Percentiles rank a stretch among this genome's conserved stretches.
Conservation (phyloP, 2,797 vertebrate genomes). For the Periparus ater region DNA sequence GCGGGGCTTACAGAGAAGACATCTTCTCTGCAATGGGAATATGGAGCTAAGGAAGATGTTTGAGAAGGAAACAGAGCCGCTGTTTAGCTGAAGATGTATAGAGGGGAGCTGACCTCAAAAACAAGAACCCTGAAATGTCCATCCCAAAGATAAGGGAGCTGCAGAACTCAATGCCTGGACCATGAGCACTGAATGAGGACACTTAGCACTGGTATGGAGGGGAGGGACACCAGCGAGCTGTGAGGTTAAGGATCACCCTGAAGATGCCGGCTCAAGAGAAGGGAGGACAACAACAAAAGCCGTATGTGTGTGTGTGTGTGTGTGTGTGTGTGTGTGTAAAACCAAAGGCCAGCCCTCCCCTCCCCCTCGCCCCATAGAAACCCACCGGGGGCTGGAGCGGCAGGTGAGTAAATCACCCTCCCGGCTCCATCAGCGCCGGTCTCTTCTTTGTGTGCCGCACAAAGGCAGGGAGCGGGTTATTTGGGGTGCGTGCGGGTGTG, state of each 20-base stretch:
- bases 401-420: conserved; percentile 70
- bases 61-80: not conserved
- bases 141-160: not conserved
- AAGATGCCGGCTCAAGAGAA: conserved; percentile 4
- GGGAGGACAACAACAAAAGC: conserved; percentile 32
- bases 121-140: not conserved
- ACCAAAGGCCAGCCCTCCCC: conserved; percentile 13
- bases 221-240: not conserved
- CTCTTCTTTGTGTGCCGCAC: conserved; percentile 53
- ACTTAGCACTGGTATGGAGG: not conserved
- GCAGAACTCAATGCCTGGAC: not conserved
- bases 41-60: not conserved
- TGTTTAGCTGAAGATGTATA: not conserved
- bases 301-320: not conserved
- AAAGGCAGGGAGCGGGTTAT: conserved; percentile 55
- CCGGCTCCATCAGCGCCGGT: conserved; percentile 31
- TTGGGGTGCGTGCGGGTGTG: conserved; percentile 52
- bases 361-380: conserved; percentile 12
- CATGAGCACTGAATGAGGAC: not conserved
- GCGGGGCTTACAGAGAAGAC: rapidly evolving
- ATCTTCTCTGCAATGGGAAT: not conserved
- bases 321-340: not conserved
- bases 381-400: conserved; percentile 41
- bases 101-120: not conserved
- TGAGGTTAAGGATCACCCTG: conserved; percentile 21